Conservation (phyloP, 1,140 invertebrate species). For the Apis cerana region DNA sequence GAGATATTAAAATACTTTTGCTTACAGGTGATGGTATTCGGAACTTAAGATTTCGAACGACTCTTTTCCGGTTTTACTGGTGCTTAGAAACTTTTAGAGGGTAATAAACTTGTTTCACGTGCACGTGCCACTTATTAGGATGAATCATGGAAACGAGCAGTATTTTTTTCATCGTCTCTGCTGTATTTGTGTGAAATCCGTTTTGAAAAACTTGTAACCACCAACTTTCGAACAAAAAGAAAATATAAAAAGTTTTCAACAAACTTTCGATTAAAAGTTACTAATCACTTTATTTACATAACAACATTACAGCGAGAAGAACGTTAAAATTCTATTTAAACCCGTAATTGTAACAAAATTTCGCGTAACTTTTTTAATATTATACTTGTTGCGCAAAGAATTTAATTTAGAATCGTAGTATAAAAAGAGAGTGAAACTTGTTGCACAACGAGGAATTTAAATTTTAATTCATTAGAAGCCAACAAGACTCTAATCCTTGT, state of each 20-base stretch:
- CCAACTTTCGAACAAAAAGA: background rate
- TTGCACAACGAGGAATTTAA: background rate
- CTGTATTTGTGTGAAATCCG: background rate
- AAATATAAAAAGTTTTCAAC: background rate
- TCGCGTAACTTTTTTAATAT: too few relatives aligned
- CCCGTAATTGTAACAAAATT: too few relatives aligned
- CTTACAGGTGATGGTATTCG: slow-evolving; percentile 72
- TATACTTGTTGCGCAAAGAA: background rate
- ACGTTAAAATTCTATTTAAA: too few relatives aligned
- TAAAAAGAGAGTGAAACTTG: background rate
- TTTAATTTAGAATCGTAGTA: background rate
- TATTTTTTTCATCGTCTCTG: slow-evolving; percentile 25
- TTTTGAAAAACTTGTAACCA: background rate
- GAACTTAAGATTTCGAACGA: slow-evolving; percentile 72
- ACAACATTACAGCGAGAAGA: too few relatives aligned
- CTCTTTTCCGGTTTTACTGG: slow-evolving; percentile 58
- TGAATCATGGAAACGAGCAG: slow-evolving; percentile 63
- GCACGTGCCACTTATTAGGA: slow-evolving; percentile 73
- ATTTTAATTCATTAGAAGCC: background rate
- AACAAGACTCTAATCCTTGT: background rate
- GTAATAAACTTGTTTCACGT: slow-evolving; percentile 71
- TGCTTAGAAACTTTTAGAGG: slow-evolving; percentile 71
- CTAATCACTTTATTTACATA: too few relatives aligned
- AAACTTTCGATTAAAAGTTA: too few relatives aligned
- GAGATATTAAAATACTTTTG: slow-evolving; percentile 56